Base-by-base conservation (phyloP, 2,797 vertebrate genomes). In the Rhabdophis nuchalis region DNA sequence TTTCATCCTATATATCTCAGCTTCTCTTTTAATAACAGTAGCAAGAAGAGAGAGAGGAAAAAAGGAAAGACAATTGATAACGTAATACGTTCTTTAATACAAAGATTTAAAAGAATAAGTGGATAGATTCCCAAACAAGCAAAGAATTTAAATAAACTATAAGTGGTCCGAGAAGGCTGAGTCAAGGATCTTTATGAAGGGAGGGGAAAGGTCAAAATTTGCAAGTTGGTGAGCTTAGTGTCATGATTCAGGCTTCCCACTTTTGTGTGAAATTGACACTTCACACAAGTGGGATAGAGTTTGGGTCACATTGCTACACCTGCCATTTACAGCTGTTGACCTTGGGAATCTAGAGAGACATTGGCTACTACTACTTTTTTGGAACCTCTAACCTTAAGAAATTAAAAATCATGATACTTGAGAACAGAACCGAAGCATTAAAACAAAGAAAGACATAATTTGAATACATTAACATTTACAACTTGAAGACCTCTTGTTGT, bases 1-100 rank as follows among this genome's bases (percentile, higher is more conserved):
- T 85, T 56, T 92, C 85, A 92, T 91, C 87, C 68, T 91, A 25
- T 52, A 56, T 88, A 53, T 56, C 6, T 85, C 46, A 58, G 13
- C 86, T 89, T 82, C 53, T 32, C 88, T 13, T 91, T 58, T 61
- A 86, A 10, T 23, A 85, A 61, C 85, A n/a, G 16, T 61, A 6
- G 93, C 87, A 57, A 92, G 72, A 93, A 72, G 82, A 86, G 12
- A 61, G 54, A 50, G 46, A 50, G 5, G n/a, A 50, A 18, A 54
- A 94, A 64, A 32, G 41, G 50, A 68, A 53, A 64, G 16, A 7
- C 23, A 85, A 32, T 4, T 14, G 27, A 61, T 60, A 88, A 3
- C n/a, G 18, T 88, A 87, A 77, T 58, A 23, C 50, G 41, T 89
- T 92, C 88, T 90, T 77, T 10, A 36, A 14, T 77, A 14, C 9